Evolutionary conservation across 2,888 invertebrate genomes (phyloP).

Genomic region (Ischnus inquisitorius): DNA sequence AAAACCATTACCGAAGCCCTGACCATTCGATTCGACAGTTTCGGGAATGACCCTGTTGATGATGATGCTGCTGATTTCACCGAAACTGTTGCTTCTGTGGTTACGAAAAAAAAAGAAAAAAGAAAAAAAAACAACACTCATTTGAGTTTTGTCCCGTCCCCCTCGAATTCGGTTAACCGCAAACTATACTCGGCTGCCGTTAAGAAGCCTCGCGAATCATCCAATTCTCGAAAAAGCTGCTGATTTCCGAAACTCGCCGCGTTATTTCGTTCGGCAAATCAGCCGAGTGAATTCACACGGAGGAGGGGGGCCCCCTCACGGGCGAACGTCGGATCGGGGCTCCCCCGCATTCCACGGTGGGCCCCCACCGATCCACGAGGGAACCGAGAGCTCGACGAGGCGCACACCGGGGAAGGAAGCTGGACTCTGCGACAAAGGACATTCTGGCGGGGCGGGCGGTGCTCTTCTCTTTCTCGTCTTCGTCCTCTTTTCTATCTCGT

Average conservation of each 20-base stretch:
- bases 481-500: constrained; percentile 46
- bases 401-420: constrained; percentile 61
- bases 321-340: constrained; percentile 56
- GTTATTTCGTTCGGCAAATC: constrained; percentile 50
- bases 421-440: constrained; percentile 82
- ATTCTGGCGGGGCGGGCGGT: constrained; percentile 79
- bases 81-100: constrained; percentile 44
- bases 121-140: constrained; percentile 5
- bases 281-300: constrained; percentile 46
- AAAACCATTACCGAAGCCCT: constrained; percentile 79
- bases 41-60: constrained; percentile 55
- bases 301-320: not conserved
- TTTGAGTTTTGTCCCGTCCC: constrained; percentile 11
- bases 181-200: constrained; percentile 34
- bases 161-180: constrained; percentile 41
- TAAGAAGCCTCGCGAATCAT: constrained; percentile 31
- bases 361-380: constrained; percentile 67
- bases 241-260: constrained; percentile 38
- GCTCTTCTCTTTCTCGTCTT: constrained; percentile 51
- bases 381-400: constrained; percentile 59
- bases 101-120: constrained; percentile 40
- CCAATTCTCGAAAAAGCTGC: constrained; percentile 27
- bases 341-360: constrained; percentile 71
- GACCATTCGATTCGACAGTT: constrained; percentile 79
- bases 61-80: constrained; percentile 54